Conservation (phyloP, 37 sponge, comb jelly and placozoan species). For the Diacarnus erythraeanus region DNA sequence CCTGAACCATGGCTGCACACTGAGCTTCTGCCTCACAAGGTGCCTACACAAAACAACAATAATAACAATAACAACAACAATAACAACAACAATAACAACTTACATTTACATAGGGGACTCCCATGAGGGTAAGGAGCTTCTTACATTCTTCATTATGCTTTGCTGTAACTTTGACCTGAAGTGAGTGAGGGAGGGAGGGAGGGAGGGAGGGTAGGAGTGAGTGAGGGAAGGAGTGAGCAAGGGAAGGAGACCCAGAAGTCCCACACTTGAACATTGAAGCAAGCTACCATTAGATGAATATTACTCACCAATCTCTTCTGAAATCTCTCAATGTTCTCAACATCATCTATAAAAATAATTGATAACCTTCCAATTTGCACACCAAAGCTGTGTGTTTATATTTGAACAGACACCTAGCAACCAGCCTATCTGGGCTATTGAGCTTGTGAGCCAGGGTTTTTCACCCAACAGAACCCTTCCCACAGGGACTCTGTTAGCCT, state of each 20-base stretch:
- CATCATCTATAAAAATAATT: conserved; percentile 67
- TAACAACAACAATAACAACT: conserved; percentile 1
- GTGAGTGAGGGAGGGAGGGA: too few species aligned
- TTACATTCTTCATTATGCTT: conserved; percentile 93
- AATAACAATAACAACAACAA: not conserved
- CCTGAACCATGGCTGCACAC: conserved; percentile 92
- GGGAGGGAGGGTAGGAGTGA: too few species aligned
- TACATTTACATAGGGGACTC: conserved; percentile 87
- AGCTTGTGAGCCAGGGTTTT: too few species aligned
- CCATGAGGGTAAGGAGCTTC: conserved; percentile 90
- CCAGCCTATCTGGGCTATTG: too few species aligned
- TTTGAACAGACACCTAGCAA: too few species aligned
- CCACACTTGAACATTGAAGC: not conserved
- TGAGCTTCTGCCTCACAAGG: conserved; percentile 99
- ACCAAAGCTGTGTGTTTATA: too few species aligned
- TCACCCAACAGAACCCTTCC: too few species aligned
- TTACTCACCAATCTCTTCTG: conserved; percentile 88
- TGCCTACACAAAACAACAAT: conserved; percentile 48
- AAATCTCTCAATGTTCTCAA: conserved; percentile 84
- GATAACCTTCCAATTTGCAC: too few species aligned
- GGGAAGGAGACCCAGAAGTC: not conserved
- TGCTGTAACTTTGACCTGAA: conserved; percentile 89
- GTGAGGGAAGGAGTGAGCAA: too few species aligned
- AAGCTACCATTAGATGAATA: too few species aligned
- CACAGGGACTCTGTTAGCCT: too few species aligned